Percentiles rank a stretch among this genome's conserved stretches.
phyloP scores from a whole-genome alignment of 2,797 vertebrate species.

The Cyprinodon diabolis region DNA sequence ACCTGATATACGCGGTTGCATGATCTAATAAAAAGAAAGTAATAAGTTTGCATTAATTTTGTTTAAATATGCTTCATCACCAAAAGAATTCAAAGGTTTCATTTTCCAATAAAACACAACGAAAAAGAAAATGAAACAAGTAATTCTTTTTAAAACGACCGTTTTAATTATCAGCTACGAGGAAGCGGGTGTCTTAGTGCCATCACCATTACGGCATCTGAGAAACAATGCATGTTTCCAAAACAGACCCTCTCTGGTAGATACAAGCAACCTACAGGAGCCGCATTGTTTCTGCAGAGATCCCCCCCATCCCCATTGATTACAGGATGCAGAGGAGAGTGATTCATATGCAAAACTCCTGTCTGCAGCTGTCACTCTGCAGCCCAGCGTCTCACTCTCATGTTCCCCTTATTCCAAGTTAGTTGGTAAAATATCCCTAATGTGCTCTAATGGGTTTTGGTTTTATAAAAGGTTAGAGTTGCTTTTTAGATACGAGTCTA shows the following conservation, averaged over 20 bases:
- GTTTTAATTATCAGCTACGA: not conserved
- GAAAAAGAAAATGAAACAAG: not conserved
- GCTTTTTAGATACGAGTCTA: not conserved
- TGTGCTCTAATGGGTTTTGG: not conserved
- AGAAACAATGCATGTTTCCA: slow-evolving; percentile 72
- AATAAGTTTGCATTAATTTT: no score
- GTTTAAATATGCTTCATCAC: no score
- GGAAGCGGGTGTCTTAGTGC: slow-evolving; percentile 1
- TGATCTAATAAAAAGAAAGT: no score
- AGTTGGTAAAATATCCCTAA: not conserved
- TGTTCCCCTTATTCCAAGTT: not conserved
- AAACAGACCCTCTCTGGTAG: slow-evolving; percentile 81
- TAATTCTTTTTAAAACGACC: not conserved
- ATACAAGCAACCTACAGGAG: slow-evolving; percentile 76
- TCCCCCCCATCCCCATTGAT: slow-evolving; percentile 52
- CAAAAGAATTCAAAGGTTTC: not conserved
- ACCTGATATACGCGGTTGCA: no score
- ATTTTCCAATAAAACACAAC: not conserved
- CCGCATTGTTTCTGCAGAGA: slow-evolving; percentile 60
- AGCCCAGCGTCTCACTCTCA: not conserved
- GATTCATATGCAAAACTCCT: slow-evolving; percentile 76
- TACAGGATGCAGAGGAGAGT: slow-evolving; percentile 34
- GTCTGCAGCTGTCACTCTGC: slow-evolving; percentile 26
- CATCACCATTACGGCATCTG: slow-evolving; percentile 29
- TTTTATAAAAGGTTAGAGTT: not conserved